These are phyloP conservation scores for Spialia ferax DNA, from an alignment of 2,888 invertebrate genomes.

Conservation along the genomic window DNA sequence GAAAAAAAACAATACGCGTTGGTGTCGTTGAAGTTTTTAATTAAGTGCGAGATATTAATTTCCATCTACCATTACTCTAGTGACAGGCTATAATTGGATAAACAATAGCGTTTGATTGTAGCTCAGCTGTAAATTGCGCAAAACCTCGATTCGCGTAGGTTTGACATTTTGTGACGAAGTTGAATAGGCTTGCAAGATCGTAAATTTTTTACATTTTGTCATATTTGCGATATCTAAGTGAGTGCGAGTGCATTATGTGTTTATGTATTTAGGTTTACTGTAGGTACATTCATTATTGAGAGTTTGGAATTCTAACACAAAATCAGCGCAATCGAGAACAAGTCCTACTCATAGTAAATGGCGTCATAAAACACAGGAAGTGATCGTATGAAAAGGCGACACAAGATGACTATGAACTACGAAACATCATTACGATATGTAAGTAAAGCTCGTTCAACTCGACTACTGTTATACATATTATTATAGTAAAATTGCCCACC, in stretches of 20 bases:
- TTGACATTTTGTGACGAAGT: slow-evolving; percentile 38
- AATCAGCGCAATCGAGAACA: neutral
- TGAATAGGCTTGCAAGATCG: slow-evolving; percentile 22
- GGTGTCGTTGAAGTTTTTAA: slow-evolving; percentile 17
- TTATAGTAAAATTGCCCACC: slow-evolving; percentile 29
- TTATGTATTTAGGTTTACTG: no score
- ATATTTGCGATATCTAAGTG: slow-evolving; percentile 21
- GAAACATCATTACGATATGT: slow-evolving; percentile 30
- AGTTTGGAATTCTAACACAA: neutral
- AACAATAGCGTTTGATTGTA: slow-evolving; percentile 73
- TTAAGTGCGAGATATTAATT: slow-evolving; percentile 43
- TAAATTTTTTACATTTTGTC: slow-evolving; percentile 27
- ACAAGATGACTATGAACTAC: slow-evolving; percentile 22
- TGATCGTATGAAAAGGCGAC: slow-evolving; percentile 11
- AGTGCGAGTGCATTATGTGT: slow-evolving; percentile 10
- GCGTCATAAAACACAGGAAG: neutral
- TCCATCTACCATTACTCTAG: slow-evolving; percentile 57
- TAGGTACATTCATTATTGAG: no score
- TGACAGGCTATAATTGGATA: slow-evolving; percentile 69
- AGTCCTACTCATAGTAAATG: slow-evolving; percentile 11
- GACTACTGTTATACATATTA: slow-evolving; percentile 38
- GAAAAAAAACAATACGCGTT: slow-evolving; percentile 12
- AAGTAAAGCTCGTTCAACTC: slow-evolving; percentile 32
- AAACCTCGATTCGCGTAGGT: slow-evolving; percentile 59
- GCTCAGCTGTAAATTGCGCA: slow-evolving; percentile 58